Base-by-base conservation (phyloP, 2,797 vertebrate species). In the Manis pentadactyla region DNA sequence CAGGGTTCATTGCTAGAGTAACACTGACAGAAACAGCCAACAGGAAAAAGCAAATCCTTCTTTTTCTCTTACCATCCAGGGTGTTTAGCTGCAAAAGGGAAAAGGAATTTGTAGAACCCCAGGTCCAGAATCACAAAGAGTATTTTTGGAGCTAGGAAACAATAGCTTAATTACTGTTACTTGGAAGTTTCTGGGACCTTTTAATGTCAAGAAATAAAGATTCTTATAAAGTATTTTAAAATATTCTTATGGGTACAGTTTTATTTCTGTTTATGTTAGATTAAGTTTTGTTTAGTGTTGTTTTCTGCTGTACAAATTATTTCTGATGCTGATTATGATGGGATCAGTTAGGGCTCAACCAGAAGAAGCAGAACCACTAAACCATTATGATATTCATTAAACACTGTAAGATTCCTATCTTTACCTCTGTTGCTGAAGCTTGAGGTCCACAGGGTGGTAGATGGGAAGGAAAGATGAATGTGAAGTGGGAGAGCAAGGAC, bases 151-250 rank as follows among this genome's bases (percentile, higher is more conserved):
- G 13, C 25, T 85, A 31, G 53, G 15, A 55, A 73, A 73, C n/a
- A 34, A 66, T 31, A 59, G 25, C 8, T 86, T 66, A 51, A 68
- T 64, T 79, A 84, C 9, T 68, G 11, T 2, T 11, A 21, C 15
- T 10, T 71, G 39, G 37, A 42, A 92, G 31, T 37, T 74, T 64
- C 31, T 63, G 18, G 49, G 73, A 34, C 29, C 19, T 87, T 92
- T 75, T 87, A 92, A 92, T 66, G 55, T 37, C 13, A 71, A 84
- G 23, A 5, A 66, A 90, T 92, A 87, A 42, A 84, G n/a, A 95
- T 21, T 75, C 27, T 34, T 85, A 34, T 5, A 63, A 92, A 68
- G 31, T 39, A 51, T 57, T 96, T 73, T 0, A 51, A 57, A 87
- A 74, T 25, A 75, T 13, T 66, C 79, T 69, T 57, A 51, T 57